Evolutionary conservation across 1,140 invertebrate species (phyloP).

Genomic region (Hypsibius dujardini): DNA sequence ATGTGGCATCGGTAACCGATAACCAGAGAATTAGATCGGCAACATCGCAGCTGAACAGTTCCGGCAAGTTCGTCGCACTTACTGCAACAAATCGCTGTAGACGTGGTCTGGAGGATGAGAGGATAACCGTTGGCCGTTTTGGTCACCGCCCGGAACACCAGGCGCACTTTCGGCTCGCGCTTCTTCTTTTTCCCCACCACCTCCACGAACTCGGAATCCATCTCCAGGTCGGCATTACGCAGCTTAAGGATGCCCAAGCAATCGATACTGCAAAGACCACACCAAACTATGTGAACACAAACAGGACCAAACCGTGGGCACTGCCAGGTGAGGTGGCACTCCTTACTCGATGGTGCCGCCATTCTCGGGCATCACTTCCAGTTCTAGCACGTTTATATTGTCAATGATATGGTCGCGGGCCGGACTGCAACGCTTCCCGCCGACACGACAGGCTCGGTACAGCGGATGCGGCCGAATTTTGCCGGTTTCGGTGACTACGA

Average conservation of each 20-base stretch:
- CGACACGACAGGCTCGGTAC: slow-evolving; percentile 5
- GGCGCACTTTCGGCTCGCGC: not conserved
- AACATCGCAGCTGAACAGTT: not conserved
- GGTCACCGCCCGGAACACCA: not conserved
- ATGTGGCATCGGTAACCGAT: not conserved
- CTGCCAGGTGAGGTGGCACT: not conserved
- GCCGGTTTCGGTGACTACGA: not conserved
- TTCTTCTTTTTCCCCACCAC: not conserved
- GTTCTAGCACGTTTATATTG: not conserved
- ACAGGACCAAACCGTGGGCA: not conserved
- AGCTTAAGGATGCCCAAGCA: slow-evolving; percentile 14
- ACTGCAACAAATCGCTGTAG: slow-evolving; percentile 9
- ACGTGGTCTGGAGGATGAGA: not conserved
- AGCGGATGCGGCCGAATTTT: not conserved
- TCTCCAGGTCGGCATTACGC: slow-evolving; percentile 12
- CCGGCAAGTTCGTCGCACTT: not conserved
- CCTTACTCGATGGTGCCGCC: not conserved
- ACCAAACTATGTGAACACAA: not conserved
- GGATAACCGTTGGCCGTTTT: not conserved
- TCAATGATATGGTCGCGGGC: not conserved
- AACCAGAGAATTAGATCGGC: not conserved
- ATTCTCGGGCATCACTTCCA: slow-evolving; percentile 1
- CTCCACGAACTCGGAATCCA: not conserved
- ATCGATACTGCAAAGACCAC: slow-evolving; percentile 4
- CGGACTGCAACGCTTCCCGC: not conserved